Conservation (phyloP, 2,888 invertebrate species). For the Stenodema calcarata region DNA sequence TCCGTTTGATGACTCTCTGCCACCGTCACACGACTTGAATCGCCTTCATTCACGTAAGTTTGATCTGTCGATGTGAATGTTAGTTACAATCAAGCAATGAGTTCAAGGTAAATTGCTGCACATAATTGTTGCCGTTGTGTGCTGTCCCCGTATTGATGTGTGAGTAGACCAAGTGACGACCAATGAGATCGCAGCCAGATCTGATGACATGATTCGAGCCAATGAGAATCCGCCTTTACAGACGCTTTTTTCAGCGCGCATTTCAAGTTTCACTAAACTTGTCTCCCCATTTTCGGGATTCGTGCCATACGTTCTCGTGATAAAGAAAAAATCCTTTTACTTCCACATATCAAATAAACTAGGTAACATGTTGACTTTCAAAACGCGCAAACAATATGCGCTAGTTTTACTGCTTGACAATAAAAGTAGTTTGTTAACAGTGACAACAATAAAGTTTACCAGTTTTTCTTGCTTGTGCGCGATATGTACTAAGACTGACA, state of each 20-base stretch:
- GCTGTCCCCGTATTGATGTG: conserved; percentile 9
- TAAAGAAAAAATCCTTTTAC: neutral
- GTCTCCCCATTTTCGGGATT: neutral
- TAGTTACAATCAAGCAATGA: neutral
- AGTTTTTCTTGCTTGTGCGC: neutral
- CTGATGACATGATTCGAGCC: conserved; percentile 31
- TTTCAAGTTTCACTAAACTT: conserved; percentile 27
- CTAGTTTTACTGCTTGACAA: neutral
- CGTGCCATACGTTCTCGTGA: neutral
- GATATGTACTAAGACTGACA: neutral
- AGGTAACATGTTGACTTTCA: too few relatives aligned
- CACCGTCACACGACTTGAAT: neutral
- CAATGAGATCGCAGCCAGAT: conserved; percentile 26
- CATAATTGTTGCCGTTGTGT: neutral
- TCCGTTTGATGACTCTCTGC: neutral
- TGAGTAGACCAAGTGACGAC: neutral
- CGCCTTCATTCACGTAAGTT: neutral
- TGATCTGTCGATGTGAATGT: neutral
- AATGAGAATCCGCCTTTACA: neutral
- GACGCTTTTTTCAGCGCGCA: conserved; percentile 22
- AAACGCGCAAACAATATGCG: too few relatives aligned
- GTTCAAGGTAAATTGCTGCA: neutral
- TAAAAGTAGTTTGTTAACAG: neutral
- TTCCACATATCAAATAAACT: too few relatives aligned
- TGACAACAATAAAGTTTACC: neutral